A percentile compares a stretch with the other conserved stretches of the same genome.
Evolutionary conservation across 2,888 invertebrate genomes (phyloP).

Genomic region (Drosophila stalkeri): DNA sequence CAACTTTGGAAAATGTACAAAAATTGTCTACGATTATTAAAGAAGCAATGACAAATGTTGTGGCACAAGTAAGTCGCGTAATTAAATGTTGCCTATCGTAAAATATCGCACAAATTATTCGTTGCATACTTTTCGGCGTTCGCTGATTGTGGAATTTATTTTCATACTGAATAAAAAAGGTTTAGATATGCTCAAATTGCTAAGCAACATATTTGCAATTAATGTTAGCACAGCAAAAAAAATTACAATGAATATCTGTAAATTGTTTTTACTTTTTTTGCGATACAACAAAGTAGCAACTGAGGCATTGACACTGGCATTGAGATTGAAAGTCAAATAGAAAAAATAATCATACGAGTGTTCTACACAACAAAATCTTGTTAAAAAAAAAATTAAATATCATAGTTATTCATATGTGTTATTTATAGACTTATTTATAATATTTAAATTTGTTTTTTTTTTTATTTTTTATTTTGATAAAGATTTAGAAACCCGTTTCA

Average conservation of each 20-base stretch:
- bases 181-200: slow-evolving; percentile 18
- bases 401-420: slow-evolving; percentile 6
- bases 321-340: slow-evolving; percentile 34
- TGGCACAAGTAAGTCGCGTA: not conserved
- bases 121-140: slow-evolving; percentile 32
- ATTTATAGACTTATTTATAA: slow-evolving; percentile 16
- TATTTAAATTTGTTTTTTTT: not conserved
- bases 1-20: slow-evolving; percentile 14
- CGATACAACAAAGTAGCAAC: slow-evolving; percentile 28
- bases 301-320: slow-evolving; percentile 47
- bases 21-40: not conserved
- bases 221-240: slow-evolving; percentile 1
- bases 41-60: not conserved
- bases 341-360: slow-evolving; percentile 7
- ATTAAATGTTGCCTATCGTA: slow-evolving; percentile 13
- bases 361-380: slow-evolving; percentile 18
- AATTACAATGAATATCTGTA: slow-evolving; percentile 5
- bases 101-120: rapidly evolving
- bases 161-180: not conserved
- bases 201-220: slow-evolving; percentile 24
- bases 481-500: slow-evolving; percentile 33
- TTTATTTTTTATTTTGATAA: not conserved
- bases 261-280: slow-evolving; percentile 17
- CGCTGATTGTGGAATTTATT: not conserved
- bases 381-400: slow-evolving; percentile 5